Percentiles rank a stretch among this genome's conserved stretches.
Evolutionary conservation across 2,797 vertebrate genomes (phyloP).

Genomic region (Pipistrellus pipistrellus): DNA sequence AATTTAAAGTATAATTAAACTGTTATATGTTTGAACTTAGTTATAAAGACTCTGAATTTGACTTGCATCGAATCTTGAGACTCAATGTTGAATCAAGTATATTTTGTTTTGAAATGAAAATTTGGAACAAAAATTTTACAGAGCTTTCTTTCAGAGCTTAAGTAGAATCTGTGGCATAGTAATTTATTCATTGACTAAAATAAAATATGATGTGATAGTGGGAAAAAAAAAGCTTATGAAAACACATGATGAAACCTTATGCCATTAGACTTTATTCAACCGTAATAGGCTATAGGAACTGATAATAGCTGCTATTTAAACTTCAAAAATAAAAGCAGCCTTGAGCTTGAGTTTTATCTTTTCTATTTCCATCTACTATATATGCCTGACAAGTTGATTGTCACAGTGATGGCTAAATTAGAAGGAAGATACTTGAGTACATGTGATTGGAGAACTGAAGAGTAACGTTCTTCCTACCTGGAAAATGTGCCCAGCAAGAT

Average conservation of each 20-base stretch:
- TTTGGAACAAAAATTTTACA: constrained; percentile 15
- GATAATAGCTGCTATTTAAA: constrained; percentile 56
- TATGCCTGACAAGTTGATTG: constrained; percentile 69
- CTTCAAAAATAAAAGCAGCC: constrained; percentile 63
- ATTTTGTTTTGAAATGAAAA: constrained; percentile 24
- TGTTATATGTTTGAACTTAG: neutral
- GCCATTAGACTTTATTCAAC: neutral
- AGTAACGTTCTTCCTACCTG: neutral
- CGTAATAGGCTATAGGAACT: constrained; percentile 45
- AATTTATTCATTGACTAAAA: constrained; percentile 13
- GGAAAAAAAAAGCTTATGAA: neutral
- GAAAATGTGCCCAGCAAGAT: neutral
- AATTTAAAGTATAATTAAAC: neutral
- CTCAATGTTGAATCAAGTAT: neutral
- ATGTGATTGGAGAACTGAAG: neutral
- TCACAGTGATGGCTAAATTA: constrained; percentile 57
- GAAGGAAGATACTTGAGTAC: neutral
- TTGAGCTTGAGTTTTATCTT: constrained; percentile 43
- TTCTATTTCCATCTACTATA: constrained; percentile 51
- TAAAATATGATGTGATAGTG: neutral
- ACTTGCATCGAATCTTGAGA: neutral
- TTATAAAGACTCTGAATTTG: neutral
- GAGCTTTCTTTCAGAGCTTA: neutral
- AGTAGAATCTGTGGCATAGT: neutral
- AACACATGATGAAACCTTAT: neutral